A percentile compares a stretch with the other conserved stretches of the same genome.
These are phyloP conservation scores for Bellardia pandia DNA, from an alignment of 2,888 invertebrate genomes.

Conservation along the genomic window DNA sequence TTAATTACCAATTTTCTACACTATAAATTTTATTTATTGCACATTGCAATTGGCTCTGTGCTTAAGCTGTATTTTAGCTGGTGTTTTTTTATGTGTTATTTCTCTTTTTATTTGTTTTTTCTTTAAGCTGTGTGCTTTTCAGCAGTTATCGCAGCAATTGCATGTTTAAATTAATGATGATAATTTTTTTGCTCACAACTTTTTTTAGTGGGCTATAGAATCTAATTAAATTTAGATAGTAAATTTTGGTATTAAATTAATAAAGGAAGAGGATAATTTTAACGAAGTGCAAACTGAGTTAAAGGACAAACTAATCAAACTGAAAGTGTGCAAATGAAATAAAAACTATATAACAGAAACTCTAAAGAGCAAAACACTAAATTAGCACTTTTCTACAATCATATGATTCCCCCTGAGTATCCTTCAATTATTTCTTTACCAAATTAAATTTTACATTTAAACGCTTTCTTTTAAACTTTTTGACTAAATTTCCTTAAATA, in stretches of 20 bases:
- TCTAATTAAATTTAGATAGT: slow-evolving; percentile 48
- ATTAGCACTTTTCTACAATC: too few species aligned
- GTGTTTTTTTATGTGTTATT: slow-evolving; percentile 14
- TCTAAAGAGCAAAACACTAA: too few species aligned
- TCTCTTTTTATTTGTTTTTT: not conserved
- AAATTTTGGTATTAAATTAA: slow-evolving; percentile 32
- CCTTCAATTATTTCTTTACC: too few species aligned
- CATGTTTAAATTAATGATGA: slow-evolving; percentile 66
- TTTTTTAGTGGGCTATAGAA: slow-evolving; percentile 25
- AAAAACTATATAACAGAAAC: too few species aligned
- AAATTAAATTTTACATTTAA: too few species aligned
- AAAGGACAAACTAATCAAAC: not conserved
- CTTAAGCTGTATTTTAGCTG: slow-evolving; percentile 22
- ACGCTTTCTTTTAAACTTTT: not conserved
- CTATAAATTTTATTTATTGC: slow-evolving; percentile 80
- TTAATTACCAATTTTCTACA: slow-evolving; percentile 80
- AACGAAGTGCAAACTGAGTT: slow-evolving; percentile 2
- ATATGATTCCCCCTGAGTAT: too few species aligned
- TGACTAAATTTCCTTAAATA: slow-evolving; percentile 9
- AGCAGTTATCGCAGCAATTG: slow-evolving; percentile 65
- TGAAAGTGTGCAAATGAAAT: too few species aligned
- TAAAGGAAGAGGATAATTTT: not conserved
- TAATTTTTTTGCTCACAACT: slow-evolving; percentile 23
- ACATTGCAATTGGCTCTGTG: slow-evolving; percentile 72
- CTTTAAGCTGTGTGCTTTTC: slow-evolving; percentile 8